A percentile compares a stretch with the other conserved stretches of the same genome.
phyloP scores from a whole-genome alignment of 2,888 invertebrate species.

The Rhopalosiphum nymphaeae region DNA sequence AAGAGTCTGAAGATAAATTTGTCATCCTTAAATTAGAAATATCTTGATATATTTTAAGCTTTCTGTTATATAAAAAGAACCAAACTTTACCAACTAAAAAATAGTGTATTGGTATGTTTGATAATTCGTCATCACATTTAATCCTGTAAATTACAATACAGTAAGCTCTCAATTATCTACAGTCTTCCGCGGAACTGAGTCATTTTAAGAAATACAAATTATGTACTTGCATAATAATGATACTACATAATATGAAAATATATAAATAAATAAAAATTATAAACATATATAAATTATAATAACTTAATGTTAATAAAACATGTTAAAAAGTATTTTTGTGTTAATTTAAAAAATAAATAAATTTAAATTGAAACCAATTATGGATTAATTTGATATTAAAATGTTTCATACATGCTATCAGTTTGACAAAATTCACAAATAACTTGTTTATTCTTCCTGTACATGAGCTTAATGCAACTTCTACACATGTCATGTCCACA shows the following conservation, averaged over 20 bases:
- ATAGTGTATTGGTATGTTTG: constrained; percentile 40
- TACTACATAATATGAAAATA: too few species aligned
- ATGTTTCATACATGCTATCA: constrained; percentile 11
- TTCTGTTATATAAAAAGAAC: background rate
- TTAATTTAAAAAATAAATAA: too few species aligned
- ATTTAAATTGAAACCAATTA: background rate
- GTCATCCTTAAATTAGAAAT: constrained; percentile 29
- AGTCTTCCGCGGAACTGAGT: too few species aligned
- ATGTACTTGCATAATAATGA: too few species aligned
- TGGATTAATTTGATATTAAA: background rate
- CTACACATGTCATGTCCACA: constrained; percentile 60
- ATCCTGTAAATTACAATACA: constrained; percentile 25
- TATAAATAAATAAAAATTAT: too few species aligned
- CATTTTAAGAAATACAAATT: too few species aligned
- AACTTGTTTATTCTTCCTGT: background rate
- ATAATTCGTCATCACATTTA: background rate
- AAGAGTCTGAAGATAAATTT: background rate
- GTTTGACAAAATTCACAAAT: constrained; percentile 24
- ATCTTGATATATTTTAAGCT: background rate
- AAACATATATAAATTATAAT: too few species aligned
- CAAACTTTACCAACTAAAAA: constrained; percentile 57
- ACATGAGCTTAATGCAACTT: constrained; percentile 16
- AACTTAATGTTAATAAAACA: too few species aligned
- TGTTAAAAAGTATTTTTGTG: too few species aligned
- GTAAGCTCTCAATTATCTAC: too few species aligned